phyloP scores from a whole-genome alignment of 2,888 invertebrate genomes.

The Drosophila demipolita region DNA sequence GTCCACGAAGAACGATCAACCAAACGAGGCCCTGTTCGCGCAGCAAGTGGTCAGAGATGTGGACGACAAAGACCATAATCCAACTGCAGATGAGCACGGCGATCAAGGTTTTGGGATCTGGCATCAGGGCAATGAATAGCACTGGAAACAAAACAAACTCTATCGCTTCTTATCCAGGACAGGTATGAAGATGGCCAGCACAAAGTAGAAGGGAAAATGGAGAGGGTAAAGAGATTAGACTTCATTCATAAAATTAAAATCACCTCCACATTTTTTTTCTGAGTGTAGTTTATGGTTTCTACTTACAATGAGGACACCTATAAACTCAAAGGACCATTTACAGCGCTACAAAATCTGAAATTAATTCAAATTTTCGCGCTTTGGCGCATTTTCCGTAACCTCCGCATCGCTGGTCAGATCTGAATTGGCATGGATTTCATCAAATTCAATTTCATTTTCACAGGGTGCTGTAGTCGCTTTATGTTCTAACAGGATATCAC shows the following conservation, averaged over 20 bases:
- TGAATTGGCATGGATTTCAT: rapidly evolving
- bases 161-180: slow-evolving; percentile 30
- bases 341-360: slow-evolving; percentile 44
- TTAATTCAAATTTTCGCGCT: neutral
- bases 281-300: neutral
- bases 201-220: slow-evolving; percentile 23
- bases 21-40: slow-evolving; percentile 25
- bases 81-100: slow-evolving; percentile 21
- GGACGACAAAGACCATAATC: slow-evolving; percentile 9
- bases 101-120: neutral
- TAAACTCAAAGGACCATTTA: slow-evolving; percentile 34
- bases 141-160: slow-evolving; percentile 38
- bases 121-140: neutral
- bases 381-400: neutral
- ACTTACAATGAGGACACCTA: slow-evolving; percentile 26
- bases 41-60: slow-evolving; percentile 29
- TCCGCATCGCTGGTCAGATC: slow-evolving; percentile 42
- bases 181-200: slow-evolving; percentile 50
- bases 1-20: slow-evolving; percentile 21
- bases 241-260: neutral
- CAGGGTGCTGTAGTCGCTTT: neutral
- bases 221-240: neutral
- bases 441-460: neutral
- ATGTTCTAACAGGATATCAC: slow-evolving; percentile 32
- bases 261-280: too few species aligned